A percentile compares a stretch with the other conserved stretches of the same genome.
Evolutionary conservation across 2,113 vertebrate species (phyloP).

Genomic region (Copsychus sechellarum): DNA sequence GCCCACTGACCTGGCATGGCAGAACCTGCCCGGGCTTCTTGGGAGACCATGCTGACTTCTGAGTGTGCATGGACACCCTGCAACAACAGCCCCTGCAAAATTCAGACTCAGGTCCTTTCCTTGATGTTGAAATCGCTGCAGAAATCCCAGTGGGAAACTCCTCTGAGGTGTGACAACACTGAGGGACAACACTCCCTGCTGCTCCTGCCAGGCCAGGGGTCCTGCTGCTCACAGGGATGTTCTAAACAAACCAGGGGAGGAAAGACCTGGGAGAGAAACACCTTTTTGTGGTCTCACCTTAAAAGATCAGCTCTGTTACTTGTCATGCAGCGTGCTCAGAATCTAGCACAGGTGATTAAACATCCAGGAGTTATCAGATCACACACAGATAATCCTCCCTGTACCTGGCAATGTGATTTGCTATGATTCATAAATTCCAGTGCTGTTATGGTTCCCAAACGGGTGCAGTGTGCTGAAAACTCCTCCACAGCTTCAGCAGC

Average conservation of each 20-base stretch:
- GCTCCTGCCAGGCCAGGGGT: background rate
- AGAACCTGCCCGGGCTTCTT: background rate
- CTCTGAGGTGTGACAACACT: background rate
- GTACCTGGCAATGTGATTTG: background rate
- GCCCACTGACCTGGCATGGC: no score
- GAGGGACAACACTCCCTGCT: background rate
- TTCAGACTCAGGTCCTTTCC: background rate
- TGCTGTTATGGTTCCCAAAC: background rate
- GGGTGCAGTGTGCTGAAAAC: rapidly evolving
- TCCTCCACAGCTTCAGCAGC: background rate
- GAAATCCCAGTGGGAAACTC: background rate
- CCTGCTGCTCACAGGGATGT: background rate
- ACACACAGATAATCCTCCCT: background rate
- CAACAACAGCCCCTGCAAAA: background rate
- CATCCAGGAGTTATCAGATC: background rate
- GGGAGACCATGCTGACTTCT: background rate
- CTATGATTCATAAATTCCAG: constrained; percentile 10
- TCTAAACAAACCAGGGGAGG: background rate
- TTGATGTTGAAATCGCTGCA: background rate
- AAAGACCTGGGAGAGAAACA: background rate
- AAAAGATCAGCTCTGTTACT: background rate
- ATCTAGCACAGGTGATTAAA: background rate
- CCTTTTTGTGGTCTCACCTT: background rate
- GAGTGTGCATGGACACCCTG: background rate
- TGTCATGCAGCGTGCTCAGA: background rate